A percentile compares a stretch with the other conserved stretches of the same genome.
Conservation (phyloP, 2,888 invertebrate genomes). For the Oligia latruncula region DNA sequence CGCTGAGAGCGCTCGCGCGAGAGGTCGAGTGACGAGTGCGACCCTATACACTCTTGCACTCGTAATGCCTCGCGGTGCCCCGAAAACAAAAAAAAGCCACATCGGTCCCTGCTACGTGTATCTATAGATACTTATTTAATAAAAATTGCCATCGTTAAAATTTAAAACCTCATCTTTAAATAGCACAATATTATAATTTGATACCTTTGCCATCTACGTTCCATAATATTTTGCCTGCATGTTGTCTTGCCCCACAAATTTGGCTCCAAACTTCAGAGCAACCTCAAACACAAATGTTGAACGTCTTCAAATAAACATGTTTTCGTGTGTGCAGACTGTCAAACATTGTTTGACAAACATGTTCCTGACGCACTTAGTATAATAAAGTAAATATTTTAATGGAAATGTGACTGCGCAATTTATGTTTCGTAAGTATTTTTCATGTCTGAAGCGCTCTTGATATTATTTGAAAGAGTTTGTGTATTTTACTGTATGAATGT, state of each 20-base stretch:
- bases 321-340: conserved; percentile 44
- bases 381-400: conserved; percentile 59
- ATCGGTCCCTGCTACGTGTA: neutral
- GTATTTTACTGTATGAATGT: conserved; percentile 1
- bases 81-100: too few species aligned
- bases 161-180: neutral
- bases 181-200: neutral
- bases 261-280: conserved; percentile 18
- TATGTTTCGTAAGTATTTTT: conserved; percentile 26
- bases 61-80: too few species aligned
- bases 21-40: too few species aligned
- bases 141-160: neutral
- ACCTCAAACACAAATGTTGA: conserved; percentile 24
- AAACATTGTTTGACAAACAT: conserved; percentile 61
- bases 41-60: too few species aligned
- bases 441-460: conserved; percentile 11
- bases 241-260: conserved; percentile 6
- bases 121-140: neutral
- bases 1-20: too few species aligned
- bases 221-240: neutral
- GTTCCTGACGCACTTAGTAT: conserved; percentile 43
- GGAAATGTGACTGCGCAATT: conserved; percentile 54
- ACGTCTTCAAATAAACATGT: conserved; percentile 48
- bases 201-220: neutral
- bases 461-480: conserved; percentile 17